Base-by-base conservation (phyloP, 1,140 invertebrate species). In the Temnothorax curvispinosus region DNA sequence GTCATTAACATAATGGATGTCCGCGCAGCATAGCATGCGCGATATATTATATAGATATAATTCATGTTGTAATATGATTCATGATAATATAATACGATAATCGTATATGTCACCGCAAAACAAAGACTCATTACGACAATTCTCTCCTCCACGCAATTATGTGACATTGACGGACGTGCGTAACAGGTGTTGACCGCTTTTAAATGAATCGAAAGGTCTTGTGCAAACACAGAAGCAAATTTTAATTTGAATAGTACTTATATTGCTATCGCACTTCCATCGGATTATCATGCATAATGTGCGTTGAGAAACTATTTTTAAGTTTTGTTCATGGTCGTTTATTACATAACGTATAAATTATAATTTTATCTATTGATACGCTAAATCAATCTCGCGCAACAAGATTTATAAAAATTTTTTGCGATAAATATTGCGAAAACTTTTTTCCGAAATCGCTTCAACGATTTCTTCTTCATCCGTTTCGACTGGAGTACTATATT, bases 401-500 rank as follows among this genome's bases (percentile, higher is more conserved):
- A 64, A 38, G 0, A 54, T 80, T 52, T 3, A 9, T 65, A 35
- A 27, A 80, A 2, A 67, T 13, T 27, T 18, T 44, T 69, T 11
- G 13, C n/a, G 27, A 27, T 1, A 27, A 27, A 27, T 1, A 27
- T 1, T 27, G 13, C 21, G 21, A 58, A 44, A 44, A 58, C 41
- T 58, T 44, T 13, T 27, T 35, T 32, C 1, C n/a, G 35, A 54
- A n/a, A 54, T 69, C 38, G 8, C 11, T 84, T 75, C 69, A 84
- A 74, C 44, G 54, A 74, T 62, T 75, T 75, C 32, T 18, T 35
- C 15, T 75, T 62, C 27, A 50, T 84, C 44, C 32, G 27, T 72
- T 82, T 13, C 6, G 11, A 50, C 2, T 38, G 41, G 4, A 50
- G 7, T 72, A 65, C 76, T 78, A 74, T 84, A 62, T 84, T 84